Percentiles rank a stretch among this genome's conserved stretches.
Evolutionary conservation across 2,888 invertebrate genomes (phyloP).

Genomic region (Drosophila kanekoi): DNA sequence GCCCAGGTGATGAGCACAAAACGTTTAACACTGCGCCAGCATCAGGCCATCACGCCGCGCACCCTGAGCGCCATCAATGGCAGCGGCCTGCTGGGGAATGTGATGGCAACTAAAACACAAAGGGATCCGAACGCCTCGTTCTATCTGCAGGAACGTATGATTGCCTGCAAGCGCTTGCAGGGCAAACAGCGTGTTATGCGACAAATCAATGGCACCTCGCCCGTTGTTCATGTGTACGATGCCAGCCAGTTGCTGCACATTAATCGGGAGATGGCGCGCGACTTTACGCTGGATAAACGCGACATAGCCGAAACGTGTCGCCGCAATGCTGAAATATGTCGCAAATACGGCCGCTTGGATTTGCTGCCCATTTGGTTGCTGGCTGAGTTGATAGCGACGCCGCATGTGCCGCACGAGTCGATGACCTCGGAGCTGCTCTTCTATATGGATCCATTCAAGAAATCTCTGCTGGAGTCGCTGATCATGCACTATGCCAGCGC

Average conservation of each 20-base stretch:
- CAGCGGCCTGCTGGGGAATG: slow-evolving; percentile 84
- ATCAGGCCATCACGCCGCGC: slow-evolving; percentile 90
- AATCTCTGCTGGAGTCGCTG: slow-evolving; percentile 92
- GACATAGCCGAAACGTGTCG: slow-evolving; percentile 89
- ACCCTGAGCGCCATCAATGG: slow-evolving; percentile 90
- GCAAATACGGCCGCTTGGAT: slow-evolving; percentile 91
- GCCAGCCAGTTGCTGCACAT: slow-evolving; percentile 89
- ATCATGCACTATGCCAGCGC: slow-evolving; percentile 92
- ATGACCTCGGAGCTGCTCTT: slow-evolving; percentile 88
- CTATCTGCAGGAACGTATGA: slow-evolving; percentile 90
- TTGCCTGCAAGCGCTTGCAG: slow-evolving; percentile 73
- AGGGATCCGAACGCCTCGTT: slow-evolving; percentile 89
- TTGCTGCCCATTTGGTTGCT: slow-evolving; percentile 95
- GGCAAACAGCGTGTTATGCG: slow-evolving; percentile 85
- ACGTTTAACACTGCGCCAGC: slow-evolving; percentile 89
- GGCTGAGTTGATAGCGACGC: slow-evolving; percentile 89
- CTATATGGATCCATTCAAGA: slow-evolving; percentile 94
- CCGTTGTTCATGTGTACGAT: slow-evolving; percentile 83
- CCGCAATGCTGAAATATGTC: slow-evolving; percentile 92
- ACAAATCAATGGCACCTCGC: slow-evolving; percentile 71
- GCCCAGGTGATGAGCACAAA: slow-evolving; percentile 90
- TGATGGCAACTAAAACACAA: slow-evolving; percentile 80
- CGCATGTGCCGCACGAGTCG: slow-evolving; percentile 85
- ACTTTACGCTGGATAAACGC: slow-evolving; percentile 88
- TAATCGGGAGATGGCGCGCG: slow-evolving; percentile 92